These are phyloP conservation scores for Drosophila lacteicornis DNA, from an alignment of 1,140 invertebrate genomes.

Conservation along the genomic window DNA sequence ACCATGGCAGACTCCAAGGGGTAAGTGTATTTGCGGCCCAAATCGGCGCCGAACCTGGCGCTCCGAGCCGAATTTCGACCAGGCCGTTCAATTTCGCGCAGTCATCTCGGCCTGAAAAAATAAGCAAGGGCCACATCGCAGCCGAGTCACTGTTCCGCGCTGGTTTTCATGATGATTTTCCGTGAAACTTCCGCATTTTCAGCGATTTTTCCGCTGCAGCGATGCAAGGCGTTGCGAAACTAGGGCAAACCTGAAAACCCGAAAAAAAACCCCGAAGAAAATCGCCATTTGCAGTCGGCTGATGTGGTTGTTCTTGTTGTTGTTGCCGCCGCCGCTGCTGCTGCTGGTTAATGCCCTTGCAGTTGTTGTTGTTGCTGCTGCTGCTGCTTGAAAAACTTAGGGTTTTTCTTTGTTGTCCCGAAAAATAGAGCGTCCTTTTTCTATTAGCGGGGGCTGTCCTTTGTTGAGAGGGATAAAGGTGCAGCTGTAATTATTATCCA, in stretches of 20 bases:
- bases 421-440: conserved; percentile 14
- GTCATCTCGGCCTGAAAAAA: conserved; percentile 69
- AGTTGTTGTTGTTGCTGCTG: conserved; percentile 36
- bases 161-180: conserved; percentile 4
- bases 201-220: conserved; percentile 12
- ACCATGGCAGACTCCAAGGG: conserved; percentile 75
- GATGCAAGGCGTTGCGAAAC: conserved; percentile 49
- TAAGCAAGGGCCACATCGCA: conserved; percentile 66
- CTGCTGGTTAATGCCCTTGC: conserved; percentile 25
- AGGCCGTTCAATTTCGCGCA: conserved; percentile 67
- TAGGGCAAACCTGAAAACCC: conserved; percentile 54
- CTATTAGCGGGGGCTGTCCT: background rate
- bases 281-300: conserved; percentile 62
- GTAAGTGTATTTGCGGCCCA: conserved; percentile 56
- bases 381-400: conserved; percentile 18
- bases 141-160: background rate
- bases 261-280: conserved; percentile 42
- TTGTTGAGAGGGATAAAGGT: background rate
- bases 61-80: conserved; percentile 20
- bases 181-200: conserved; percentile 1
- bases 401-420: conserved; percentile 39
- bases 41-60: conserved; percentile 48
- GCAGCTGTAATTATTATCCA: background rate
- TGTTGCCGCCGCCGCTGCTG: conserved; percentile 17
- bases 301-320: conserved; percentile 46